Evolutionary conservation across 1,140 invertebrate species (phyloP).

Genomic region (Chrysopa pallens): DNA sequence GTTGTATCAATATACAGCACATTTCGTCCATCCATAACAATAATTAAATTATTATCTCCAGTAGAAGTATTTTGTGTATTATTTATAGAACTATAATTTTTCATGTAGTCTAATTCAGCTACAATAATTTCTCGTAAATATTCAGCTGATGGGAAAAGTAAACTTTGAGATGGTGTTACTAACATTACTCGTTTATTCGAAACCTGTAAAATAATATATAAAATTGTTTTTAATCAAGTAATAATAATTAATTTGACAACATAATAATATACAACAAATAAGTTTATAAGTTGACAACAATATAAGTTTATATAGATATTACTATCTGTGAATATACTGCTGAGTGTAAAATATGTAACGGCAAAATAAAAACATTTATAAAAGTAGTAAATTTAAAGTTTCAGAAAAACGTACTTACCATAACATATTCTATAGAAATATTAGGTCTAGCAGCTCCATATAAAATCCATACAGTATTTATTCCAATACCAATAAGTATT

Average conservation of each 20-base stretch:
- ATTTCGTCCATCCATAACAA: conserved; percentile 41
- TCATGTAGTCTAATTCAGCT: conserved; percentile 7
- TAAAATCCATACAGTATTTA: conserved; percentile 45
- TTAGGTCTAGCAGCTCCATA: conserved; percentile 45
- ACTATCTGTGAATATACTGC: no score
- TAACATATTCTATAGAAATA: conserved; percentile 26
- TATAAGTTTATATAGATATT: no score
- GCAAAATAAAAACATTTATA: no score
- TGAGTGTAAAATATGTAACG: no score
- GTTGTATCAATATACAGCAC: conserved; percentile 40
- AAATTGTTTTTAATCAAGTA: no score
- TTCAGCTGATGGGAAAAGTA: conserved; percentile 47
- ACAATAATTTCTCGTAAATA: conserved; percentile 35
- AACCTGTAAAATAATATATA: no score
- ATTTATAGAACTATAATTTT: conserved; percentile 3
- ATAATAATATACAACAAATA: no score
- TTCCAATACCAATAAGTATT: conserved; percentile 45
- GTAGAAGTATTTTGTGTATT: conserved; percentile 12
- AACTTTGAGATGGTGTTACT: conserved; percentile 36
- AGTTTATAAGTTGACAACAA: no score
- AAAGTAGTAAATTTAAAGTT: no score
- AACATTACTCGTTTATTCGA: no score
- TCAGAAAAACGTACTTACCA: no score
- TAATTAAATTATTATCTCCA: conserved; percentile 10
- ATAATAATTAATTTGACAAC: no score